Evolutionary conservation across 1,140 invertebrate genomes (phyloP).

Genomic region (Adelges cooleyi): DNA sequence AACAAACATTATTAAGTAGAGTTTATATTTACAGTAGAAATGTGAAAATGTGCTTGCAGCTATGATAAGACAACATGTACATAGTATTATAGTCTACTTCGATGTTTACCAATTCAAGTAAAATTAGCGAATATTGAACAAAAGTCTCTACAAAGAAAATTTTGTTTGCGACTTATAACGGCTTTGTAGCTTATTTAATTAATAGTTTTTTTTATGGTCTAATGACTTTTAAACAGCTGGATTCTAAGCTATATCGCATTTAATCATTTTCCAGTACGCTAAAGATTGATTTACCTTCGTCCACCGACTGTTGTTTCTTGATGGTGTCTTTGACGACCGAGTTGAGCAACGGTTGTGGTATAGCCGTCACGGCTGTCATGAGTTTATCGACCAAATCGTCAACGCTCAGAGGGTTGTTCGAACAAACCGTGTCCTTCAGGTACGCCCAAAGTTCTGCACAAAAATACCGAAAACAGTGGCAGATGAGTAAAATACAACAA

Average conservation of each 20-base stretch:
- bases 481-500: neutral
- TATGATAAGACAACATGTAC: too few relatives aligned
- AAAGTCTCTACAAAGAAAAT: too few relatives aligned
- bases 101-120: too few relatives aligned
- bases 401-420: slow-evolving; percentile 38
- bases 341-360: slow-evolving; percentile 36
- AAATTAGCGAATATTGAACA: too few relatives aligned
- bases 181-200: neutral
- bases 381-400: slow-evolving; percentile 38
- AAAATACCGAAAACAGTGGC: too few relatives aligned
- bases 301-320: slow-evolving; percentile 33
- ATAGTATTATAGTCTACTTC: too few relatives aligned
- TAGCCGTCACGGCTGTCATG: slow-evolving; percentile 34
- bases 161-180: too few relatives aligned
- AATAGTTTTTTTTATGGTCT: neutral
- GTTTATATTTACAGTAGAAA: too few relatives aligned
- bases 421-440: slow-evolving; percentile 35
- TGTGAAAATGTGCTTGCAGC: too few relatives aligned
- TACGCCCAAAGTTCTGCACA: slow-evolving; percentile 36
- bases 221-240: too few relatives aligned
- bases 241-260: neutral
- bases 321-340: slow-evolving; percentile 36
- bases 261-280: too few relatives aligned
- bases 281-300: slow-evolving; percentile 20
- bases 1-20: too few relatives aligned